Conservation (phyloP, 1,140 invertebrate species). For the Tetraneura akinire region DNA sequence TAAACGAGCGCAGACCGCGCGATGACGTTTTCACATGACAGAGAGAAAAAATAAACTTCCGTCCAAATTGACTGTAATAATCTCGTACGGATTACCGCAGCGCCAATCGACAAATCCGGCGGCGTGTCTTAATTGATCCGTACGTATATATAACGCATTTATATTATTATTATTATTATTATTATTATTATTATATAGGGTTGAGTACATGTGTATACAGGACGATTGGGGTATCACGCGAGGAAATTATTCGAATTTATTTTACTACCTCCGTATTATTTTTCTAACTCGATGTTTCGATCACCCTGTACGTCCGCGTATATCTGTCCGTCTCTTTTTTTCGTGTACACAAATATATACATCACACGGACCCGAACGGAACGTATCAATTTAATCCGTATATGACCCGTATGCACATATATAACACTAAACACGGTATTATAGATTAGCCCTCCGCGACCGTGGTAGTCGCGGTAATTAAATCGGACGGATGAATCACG, state of each 20-base stretch:
- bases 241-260: too few species aligned
- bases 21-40: slow-evolving; percentile 15
- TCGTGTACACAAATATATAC: neutral
- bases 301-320: too few species aligned
- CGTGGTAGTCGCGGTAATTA: too few species aligned
- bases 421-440: neutral
- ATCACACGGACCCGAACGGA: slow-evolving; percentile 7
- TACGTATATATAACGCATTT: neutral
- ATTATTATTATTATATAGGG: too few species aligned
- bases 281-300: too few species aligned
- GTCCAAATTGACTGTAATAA: slow-evolving; percentile 36
- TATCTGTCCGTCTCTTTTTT: neutral
- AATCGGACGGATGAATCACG: slow-evolving; percentile 46
- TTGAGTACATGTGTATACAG: too few species aligned
- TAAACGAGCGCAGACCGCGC: too few species aligned
- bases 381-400: slow-evolving; percentile 49
- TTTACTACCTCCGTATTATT: too few species aligned
- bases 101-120: slow-evolving; percentile 35
- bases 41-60: neutral
- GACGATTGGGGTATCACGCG: too few species aligned
- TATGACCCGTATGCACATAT: slow-evolving; percentile 22
- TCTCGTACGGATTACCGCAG: slow-evolving; percentile 15
- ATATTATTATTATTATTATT: too few species aligned
- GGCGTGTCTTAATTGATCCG: slow-evolving; percentile 35
- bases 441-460: neutral